These are phyloP conservation scores for mouse (Mus musculus) DNA, from an alignment of 2,113 vertebrate genomes.

Conservation along the genomic window DNA sequence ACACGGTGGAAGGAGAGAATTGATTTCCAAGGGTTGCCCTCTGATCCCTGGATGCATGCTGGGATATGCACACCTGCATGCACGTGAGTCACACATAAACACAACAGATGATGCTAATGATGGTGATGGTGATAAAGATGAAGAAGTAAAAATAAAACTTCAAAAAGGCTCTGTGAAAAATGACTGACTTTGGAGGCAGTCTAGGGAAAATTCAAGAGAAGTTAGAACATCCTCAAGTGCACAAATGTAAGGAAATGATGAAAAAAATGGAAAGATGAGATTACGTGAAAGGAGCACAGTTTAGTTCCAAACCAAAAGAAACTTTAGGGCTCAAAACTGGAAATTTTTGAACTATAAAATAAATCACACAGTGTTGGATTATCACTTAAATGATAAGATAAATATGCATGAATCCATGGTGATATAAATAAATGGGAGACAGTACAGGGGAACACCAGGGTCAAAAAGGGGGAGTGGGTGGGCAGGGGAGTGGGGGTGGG, in stretches of 20 bases:
- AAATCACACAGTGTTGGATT: not conserved
- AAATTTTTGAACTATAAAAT: slow-evolving; percentile 1
- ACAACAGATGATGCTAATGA: not conserved
- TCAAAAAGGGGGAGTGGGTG: too few relatives aligned
- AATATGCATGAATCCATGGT: not conserved
- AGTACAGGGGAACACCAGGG: too few relatives aligned
- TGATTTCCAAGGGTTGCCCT: not conserved
- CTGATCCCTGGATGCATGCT: not conserved
- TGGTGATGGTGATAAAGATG: not conserved
- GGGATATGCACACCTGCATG: not conserved
- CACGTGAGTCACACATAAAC: not conserved
- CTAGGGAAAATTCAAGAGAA: not conserved
- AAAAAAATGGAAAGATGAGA: not conserved
- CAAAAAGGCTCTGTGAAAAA: not conserved
- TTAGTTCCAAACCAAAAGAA: not conserved
- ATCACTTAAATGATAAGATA: slow-evolving; percentile 31
- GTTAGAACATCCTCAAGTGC: not conserved
- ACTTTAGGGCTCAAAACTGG: not conserved
- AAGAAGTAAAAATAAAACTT: not conserved
- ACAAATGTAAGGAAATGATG: not conserved
- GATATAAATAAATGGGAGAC: not conserved
- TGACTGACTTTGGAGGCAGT: not conserved
- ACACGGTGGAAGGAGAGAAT: not conserved
- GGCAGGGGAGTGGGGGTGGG: too few relatives aligned
- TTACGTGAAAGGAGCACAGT: not conserved